Conservation (phyloP, 1,140 invertebrate genomes). For the Tetraneura akinire region DNA sequence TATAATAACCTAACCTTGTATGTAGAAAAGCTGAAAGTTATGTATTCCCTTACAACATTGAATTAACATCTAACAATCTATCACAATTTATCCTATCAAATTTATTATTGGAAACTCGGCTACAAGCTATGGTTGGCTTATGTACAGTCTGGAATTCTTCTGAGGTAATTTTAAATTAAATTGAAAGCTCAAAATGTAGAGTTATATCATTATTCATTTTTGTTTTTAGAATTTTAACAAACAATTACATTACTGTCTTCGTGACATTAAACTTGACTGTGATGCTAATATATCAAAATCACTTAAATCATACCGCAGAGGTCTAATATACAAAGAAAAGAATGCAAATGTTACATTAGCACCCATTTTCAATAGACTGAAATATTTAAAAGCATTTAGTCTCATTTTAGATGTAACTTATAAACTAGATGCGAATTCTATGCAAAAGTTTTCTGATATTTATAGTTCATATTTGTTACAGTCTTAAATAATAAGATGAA, state of each 20-base stretch:
- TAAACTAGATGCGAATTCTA: conserved; percentile 33
- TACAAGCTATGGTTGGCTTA: conserved; percentile 53
- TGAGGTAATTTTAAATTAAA: conserved; percentile 52
- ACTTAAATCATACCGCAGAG: conserved; percentile 40
- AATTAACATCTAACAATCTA: conserved; percentile 70
- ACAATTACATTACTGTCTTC: conserved; percentile 28
- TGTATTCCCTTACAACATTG: conserved; percentile 66
- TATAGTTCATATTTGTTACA: conserved; percentile 26
- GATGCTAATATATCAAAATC: conserved; percentile 42
- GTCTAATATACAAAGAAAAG: conserved; percentile 26
- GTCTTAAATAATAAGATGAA: neutral
- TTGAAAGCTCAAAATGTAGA: neutral
- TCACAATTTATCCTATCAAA: conserved; percentile 73
- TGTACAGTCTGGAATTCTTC: conserved; percentile 53
- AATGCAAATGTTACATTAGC: conserved; percentile 36
- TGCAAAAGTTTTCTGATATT: conserved; percentile 31
- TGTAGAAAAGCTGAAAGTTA: conserved; percentile 74
- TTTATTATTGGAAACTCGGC: conserved; percentile 59
- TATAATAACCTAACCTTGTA: no score
- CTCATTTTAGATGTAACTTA: conserved; percentile 44
- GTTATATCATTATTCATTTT: neutral
- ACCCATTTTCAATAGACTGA: conserved; percentile 34
- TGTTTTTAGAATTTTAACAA: conserved; percentile 25
- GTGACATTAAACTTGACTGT: conserved; percentile 34
- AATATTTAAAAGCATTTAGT: conserved; percentile 38